Percentiles rank a stretch among this genome's conserved stretches.
Conservation (phyloP, 1,140 invertebrate genomes). For the Delia radicum region DNA sequence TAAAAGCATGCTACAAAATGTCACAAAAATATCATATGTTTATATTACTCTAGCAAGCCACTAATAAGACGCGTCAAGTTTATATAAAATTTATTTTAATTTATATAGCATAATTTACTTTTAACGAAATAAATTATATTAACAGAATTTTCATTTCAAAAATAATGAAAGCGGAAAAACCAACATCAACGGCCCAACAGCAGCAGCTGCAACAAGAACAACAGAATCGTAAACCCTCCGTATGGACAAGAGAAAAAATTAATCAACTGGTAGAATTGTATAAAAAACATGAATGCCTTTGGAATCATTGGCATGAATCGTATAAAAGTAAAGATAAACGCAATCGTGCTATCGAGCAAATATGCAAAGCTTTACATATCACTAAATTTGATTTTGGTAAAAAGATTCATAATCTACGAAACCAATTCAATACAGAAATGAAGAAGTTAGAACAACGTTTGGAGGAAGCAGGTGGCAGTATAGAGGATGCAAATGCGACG, state of each 20-base stretch:
- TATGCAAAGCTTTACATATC: conserved; percentile 39
- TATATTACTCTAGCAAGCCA: background rate
- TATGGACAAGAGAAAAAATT: conserved; percentile 50
- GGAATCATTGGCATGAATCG: conserved; percentile 45
- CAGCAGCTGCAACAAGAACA: background rate
- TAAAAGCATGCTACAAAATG: background rate
- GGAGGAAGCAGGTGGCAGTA: conserved; percentile 35
- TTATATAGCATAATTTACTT: background rate
- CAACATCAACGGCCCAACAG: background rate
- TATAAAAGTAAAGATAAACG: conserved; percentile 49
- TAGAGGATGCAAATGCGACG: conserved; percentile 29
- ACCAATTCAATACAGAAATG: conserved; percentile 51
- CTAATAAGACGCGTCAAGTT: background rate
- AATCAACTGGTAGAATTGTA: conserved; percentile 47
- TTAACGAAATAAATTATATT: background rate
- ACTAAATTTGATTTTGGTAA: conserved; percentile 48
- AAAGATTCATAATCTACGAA: conserved; percentile 51
- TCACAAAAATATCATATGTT: background rate
- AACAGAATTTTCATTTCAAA: background rate
- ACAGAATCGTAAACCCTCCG: background rate
- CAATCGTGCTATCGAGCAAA: conserved; percentile 40
- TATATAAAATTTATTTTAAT: background rate
- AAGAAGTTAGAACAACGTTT: conserved; percentile 46
- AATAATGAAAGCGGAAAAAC: background rate
- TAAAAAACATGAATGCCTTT: conserved; percentile 45